Base-by-base conservation (phyloP, 2,113 vertebrate species). In the Cyanoramphus novaezelandiae region DNA sequence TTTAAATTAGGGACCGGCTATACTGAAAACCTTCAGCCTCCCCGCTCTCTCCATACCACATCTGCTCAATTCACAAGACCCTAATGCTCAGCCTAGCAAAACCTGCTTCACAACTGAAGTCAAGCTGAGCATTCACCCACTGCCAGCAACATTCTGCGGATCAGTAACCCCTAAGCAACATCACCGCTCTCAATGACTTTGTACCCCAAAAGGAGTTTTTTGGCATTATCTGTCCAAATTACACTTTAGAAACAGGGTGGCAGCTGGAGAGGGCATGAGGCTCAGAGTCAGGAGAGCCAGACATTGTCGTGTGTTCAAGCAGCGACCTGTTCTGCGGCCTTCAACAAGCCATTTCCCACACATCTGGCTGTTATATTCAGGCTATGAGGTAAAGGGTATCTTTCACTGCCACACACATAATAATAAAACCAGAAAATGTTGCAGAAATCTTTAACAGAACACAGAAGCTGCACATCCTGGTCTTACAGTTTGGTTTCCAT, bases 261-360 rank as follows among this genome's bases (percentile, higher is more conserved):
- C 0, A 1, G 62, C 55, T 77, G 63, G 28, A 74, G 49, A 86
- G 11, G 68, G 39, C 27, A n/a, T 3, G 18, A 43, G 39, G 63
- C 67, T 70, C 41, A n/a, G 35, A 24, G 17, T 24, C 49, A 64
- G n/a, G 31, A 77, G 37, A 63, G 31, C 21, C 2, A 1, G 35
- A 35, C 67, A 37, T 49, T n/a, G 52, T 5, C 0, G 0, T 0
- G 0, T 27, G 25, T 11, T 65, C 49, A 44, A 11, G n/a, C 0
- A 0, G 4, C 39, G 47, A 86, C 27, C 63, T 75, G 70, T 49
- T 6, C 0, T 6, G 37, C 11, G 52, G 64, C 50, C 64, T 62
- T 89, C 71, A 87, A 44, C 28, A 46, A 64, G 28, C 24, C 5
- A 1, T 24, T 1, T 69, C 18, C 46, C 47, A 68, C 46, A 78